These are phyloP conservation scores for Actinopyga echinites DNA, from an alignment of 53 echinoderm and acorn worm genomes.

Conservation along the genomic window DNA sequence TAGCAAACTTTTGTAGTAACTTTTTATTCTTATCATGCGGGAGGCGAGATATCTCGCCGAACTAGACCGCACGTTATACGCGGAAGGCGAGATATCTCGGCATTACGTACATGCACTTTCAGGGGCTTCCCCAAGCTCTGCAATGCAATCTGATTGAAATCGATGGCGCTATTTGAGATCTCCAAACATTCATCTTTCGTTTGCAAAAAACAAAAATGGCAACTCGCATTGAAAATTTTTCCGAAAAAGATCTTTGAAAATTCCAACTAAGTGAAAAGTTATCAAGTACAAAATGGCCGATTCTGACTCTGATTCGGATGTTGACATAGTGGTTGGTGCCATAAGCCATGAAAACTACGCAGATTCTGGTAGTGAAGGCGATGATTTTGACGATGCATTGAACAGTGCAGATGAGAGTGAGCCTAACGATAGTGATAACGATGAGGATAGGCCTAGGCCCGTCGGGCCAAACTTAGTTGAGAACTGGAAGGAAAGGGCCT, in stretches of 20 bases:
- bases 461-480: background rate
- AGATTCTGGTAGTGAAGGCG: conserved; percentile 20
- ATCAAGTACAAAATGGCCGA: background rate
- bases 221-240: conserved; percentile 7
- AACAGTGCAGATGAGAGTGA: conserved; percentile 3
- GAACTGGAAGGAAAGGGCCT: conserved; percentile 1
- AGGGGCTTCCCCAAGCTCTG: background rate
- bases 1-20: too few relatives aligned
- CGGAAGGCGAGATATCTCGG: conserved; percentile 19
- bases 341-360: background rate
- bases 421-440: background rate
- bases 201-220: conserved; percentile 9
- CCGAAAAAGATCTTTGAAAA: conserved; percentile 8
- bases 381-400: background rate
- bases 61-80: background rate
- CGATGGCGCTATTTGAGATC: conserved; percentile 5
- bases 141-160: background rate
- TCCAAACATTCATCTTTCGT: background rate
- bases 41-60: background rate
- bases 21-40: background rate
- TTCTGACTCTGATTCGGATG: conserved; percentile 3
- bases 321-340: background rate
- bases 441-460: background rate
- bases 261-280: background rate
- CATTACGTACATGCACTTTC: conserved; percentile 17